Base-by-base conservation (phyloP, 2,888 invertebrate genomes). In the Smittia sp. region DNA sequence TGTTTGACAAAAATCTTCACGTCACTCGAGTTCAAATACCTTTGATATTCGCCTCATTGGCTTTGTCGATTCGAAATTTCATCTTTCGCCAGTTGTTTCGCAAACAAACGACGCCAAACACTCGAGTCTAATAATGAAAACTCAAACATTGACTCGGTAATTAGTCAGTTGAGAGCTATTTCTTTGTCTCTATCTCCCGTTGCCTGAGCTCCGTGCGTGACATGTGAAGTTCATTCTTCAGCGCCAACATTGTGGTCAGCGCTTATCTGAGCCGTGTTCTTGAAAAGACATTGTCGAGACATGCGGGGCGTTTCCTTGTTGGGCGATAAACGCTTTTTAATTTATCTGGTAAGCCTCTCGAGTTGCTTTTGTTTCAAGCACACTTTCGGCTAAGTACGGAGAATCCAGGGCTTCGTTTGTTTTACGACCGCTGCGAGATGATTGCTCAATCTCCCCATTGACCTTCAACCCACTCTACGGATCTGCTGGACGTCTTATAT, bases 381-480 rank as follows among this genome's bases (percentile, higher is more conserved):
- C 58, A 58, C 58, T 13, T n/a, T 58, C 46, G 2, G 11, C 46
- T 32, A 32, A 32, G 32, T 32, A 32, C 32, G 32, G 4, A 32
- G 4, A 6, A 13, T 46, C n/a, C 46, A 46, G 46, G 46, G 46
- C n/a, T 46, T 32, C 15, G n/a, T 46, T 58, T 58, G 58, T 22
- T 58, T 18, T 58, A 22, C n/a, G 58, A 22, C 22, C 18, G 3
- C 18, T 58, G 18, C 11, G 18, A 22, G 22, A 58, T 58, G 58
- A 58, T 9, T 20, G 20, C 22, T 18, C n/a, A 58, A 58, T 58
- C 58, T 58, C 58, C 58, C 58, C 2, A 1, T 58, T 58, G 58
- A 58, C 58, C 58, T 58, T 58, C 58, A 58, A 58, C 58, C 22
- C 22, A 58, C 18, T 58, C 22, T 13, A 58, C 22, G 20, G 20